Conservation (phyloP, 2,113 vertebrate genomes). For the Elachura formosa region DNA sequence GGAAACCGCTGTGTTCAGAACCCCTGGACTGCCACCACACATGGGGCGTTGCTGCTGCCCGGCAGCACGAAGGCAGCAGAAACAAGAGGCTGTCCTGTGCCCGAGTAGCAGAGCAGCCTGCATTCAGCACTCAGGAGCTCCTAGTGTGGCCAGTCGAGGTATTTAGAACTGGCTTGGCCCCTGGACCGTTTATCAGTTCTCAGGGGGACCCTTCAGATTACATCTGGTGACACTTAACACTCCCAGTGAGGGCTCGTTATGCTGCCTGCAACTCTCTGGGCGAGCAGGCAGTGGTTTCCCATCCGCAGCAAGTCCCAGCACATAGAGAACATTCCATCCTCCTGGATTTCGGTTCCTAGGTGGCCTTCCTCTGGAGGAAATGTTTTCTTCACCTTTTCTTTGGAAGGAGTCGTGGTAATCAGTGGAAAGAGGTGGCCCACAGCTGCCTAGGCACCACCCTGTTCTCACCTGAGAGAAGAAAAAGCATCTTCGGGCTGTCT, state of each 20-base stretch:
- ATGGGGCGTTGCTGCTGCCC: neutral
- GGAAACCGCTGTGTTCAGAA: too few relatives aligned
- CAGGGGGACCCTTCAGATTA: neutral
- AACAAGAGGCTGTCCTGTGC: neutral
- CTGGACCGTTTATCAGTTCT: neutral
- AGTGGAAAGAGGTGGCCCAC: fast-evolving
- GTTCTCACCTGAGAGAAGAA: neutral
- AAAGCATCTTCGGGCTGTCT: neutral
- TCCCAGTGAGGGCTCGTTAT: neutral
- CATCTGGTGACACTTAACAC: neutral
- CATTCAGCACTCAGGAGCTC: neutral
- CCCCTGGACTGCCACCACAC: too few relatives aligned
- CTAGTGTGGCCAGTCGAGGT: neutral
- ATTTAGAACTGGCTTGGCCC: neutral
- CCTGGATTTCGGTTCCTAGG: neutral
- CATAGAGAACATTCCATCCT: neutral
- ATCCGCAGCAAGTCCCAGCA: neutral
- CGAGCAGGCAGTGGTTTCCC: slow-evolving; percentile 12
- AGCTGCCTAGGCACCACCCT: neutral
- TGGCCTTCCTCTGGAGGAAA: neutral
- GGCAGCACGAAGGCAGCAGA: neutral
- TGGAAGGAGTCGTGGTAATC: neutral
- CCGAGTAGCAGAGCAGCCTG: neutral
- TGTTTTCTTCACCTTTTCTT: neutral
- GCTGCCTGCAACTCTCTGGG: neutral